phyloP scores from a whole-genome alignment of 2,888 invertebrate genomes.

The Watsonalla cultraria region DNA sequence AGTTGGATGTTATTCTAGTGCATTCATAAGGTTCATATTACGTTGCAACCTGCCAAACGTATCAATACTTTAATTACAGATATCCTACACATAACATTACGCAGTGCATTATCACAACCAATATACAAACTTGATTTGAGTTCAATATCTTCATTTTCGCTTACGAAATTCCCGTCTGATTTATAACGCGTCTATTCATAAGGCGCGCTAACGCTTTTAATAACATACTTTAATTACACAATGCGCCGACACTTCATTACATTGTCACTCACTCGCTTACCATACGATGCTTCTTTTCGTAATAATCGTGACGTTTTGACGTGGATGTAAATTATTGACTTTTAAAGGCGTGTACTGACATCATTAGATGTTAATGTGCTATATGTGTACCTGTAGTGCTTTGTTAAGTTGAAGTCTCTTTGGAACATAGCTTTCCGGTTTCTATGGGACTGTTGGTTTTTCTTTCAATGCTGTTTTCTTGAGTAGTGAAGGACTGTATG shows the following conservation, averaged over 20 bases:
- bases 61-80: neutral
- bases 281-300: constrained; percentile 40
- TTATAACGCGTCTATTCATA: constrained; percentile 58
- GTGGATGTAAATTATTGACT: constrained; percentile 42
- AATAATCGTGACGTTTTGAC: constrained; percentile 40
- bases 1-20: too few relatives aligned
- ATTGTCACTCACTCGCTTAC: constrained; percentile 61
- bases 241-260: constrained; percentile 69
- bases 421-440: neutral
- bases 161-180: constrained; percentile 36
- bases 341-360: constrained; percentile 18
- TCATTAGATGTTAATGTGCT: constrained; percentile 13
- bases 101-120: neutral
- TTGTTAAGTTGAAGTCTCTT: too few relatives aligned
- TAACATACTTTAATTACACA: constrained; percentile 65
- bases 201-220: constrained; percentile 49
- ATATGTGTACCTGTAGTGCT: too few relatives aligned
- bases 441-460: too few relatives aligned
- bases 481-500: too few relatives aligned
- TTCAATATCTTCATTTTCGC: constrained; percentile 37
- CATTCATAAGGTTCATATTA: too few relatives aligned
- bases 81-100: neutral
- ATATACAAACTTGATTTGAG: constrained; percentile 27
- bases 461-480: too few relatives aligned
- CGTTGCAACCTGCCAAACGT: neutral